Evolutionary conservation across 2,888 invertebrate genomes (phyloP).

Genomic region (Clistopyga incitator): DNA sequence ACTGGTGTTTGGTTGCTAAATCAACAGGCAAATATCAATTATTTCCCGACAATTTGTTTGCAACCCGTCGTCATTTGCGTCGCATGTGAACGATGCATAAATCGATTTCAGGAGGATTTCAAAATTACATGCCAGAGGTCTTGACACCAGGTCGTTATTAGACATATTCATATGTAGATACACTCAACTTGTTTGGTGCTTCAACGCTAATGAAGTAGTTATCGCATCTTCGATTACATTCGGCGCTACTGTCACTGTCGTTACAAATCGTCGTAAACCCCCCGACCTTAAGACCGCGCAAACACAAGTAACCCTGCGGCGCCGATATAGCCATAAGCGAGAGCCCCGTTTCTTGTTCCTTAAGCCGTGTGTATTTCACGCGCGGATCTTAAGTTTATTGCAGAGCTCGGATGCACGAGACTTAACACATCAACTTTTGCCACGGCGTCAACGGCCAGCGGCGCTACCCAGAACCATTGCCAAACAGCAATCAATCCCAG

Average conservation of each 20-base stretch:
- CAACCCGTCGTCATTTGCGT: background rate
- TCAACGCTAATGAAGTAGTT: constrained; percentile 54
- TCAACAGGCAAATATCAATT: background rate
- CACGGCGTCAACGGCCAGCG: background rate
- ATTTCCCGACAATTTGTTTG: background rate
- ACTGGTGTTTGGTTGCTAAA: background rate
- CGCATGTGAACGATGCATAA: background rate
- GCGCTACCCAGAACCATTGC: background rate
- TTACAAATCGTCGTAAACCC: constrained; percentile 57
- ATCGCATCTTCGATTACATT: constrained; percentile 51
- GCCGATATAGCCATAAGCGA: constrained; percentile 12
- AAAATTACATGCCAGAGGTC: background rate
- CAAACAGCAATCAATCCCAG: background rate
- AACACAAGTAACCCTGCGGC: constrained; percentile 18
- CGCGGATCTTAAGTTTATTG: constrained; percentile 16
- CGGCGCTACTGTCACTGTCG: constrained; percentile 53
- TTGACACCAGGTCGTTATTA: background rate
- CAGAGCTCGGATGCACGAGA: background rate
- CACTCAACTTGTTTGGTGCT: background rate
- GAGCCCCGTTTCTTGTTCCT: background rate
- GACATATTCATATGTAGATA: background rate
- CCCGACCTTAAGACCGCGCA: constrained; percentile 39
- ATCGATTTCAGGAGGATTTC: background rate
- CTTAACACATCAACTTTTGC: background rate
- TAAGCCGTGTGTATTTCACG: background rate